Percentiles rank a stretch among this genome's conserved stretches.
phyloP scores from a whole-genome alignment of 1,140 invertebrate genomes.

The Lasioglossum albipes region DNA sequence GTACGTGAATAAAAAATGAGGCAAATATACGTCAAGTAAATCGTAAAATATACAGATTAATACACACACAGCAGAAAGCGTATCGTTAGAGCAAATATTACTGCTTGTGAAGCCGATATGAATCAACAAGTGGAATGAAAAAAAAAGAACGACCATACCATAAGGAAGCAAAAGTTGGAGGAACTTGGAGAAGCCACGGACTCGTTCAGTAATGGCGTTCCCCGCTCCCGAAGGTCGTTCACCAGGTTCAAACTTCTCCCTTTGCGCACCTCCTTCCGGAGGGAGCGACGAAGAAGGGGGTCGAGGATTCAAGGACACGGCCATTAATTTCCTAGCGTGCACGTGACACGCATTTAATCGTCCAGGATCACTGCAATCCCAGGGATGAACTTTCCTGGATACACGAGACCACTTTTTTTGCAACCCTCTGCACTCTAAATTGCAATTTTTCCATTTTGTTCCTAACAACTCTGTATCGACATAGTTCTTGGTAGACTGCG shows the following conservation, averaged over 20 bases:
- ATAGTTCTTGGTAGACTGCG: too few relatives aligned
- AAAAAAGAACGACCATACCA: neutral
- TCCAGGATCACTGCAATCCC: constrained; percentile 9
- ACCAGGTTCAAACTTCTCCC: constrained; percentile 35
- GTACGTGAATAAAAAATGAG: too few relatives aligned
- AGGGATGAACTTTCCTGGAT: neutral
- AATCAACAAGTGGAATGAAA: neutral
- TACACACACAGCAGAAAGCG: too few relatives aligned
- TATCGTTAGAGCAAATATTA: too few relatives aligned
- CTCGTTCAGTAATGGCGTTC: constrained; percentile 34
- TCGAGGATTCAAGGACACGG: constrained; percentile 26
- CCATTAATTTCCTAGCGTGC: constrained; percentile 42
- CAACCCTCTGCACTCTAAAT: too few relatives aligned
- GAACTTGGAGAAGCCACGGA: neutral
- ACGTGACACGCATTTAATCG: constrained; percentile 28
- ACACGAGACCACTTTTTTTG: too few relatives aligned
- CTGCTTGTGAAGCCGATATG: neutral
- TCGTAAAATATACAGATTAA: too few relatives aligned
- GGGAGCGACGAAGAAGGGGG: constrained; percentile 19
- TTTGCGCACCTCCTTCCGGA: constrained; percentile 28
- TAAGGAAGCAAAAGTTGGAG: neutral
- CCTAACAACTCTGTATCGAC: too few relatives aligned
- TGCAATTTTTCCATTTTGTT: too few relatives aligned
- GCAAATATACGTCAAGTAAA: too few relatives aligned
- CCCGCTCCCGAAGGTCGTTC: constrained; percentile 64